Evolutionary conservation across 2,797 vertebrate species (phyloP).

Genomic region (Xerus rutilus): DNA sequence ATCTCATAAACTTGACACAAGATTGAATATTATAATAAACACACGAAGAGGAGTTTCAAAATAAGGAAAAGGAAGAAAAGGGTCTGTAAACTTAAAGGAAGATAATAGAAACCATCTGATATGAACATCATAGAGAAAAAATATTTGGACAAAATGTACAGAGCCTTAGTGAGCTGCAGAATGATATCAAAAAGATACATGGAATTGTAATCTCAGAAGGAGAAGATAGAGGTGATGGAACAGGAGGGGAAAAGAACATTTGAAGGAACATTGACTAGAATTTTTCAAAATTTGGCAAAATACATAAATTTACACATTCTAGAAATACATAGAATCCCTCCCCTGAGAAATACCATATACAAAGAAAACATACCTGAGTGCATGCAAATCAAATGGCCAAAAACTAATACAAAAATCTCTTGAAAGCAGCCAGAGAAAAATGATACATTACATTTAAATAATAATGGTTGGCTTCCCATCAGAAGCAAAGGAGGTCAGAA

Average conservation of each 20-base stretch:
- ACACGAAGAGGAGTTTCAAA: background rate
- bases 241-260: background rate
- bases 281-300: background rate
- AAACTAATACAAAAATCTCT: background rate
- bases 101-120: background rate
- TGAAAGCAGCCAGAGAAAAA: background rate
- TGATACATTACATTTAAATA: background rate
- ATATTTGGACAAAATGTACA: background rate
- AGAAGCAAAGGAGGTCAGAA: background rate
- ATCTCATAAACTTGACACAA: background rate
- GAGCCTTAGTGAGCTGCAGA: background rate
- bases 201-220: background rate
- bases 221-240: background rate
- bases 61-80: background rate
- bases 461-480: background rate
- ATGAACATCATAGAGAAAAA: background rate
- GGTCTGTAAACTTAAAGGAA: background rate
- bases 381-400: background rate
- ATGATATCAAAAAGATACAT: background rate
- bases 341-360: background rate
- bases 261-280: background rate
- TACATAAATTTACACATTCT: background rate
- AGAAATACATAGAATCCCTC: background rate
- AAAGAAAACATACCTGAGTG: background rate
- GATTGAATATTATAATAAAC: background rate